These are phyloP conservation scores for Aspiorhynchus laticeps DNA, from an alignment of 2,113 vertebrate genomes.

Conservation along the genomic window DNA sequence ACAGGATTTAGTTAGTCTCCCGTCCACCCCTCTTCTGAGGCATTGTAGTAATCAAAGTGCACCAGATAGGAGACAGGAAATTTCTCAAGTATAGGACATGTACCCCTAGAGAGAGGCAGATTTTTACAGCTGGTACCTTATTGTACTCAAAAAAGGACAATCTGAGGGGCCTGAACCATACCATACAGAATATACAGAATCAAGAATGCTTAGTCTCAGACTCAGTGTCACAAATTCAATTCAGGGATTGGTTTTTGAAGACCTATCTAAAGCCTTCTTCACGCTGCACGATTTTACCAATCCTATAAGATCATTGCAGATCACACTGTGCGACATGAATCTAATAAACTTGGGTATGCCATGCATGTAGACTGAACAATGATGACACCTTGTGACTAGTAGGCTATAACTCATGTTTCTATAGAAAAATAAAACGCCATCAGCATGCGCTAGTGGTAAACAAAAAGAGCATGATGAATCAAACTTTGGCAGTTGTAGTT, in stretches of 20 bases:
- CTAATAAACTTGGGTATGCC: too few species aligned
- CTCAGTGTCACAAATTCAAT: neutral
- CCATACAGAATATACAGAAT: neutral
- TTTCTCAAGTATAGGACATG: neutral
- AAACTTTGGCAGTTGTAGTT: too few species aligned
- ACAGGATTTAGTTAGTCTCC: neutral
- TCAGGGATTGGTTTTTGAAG: neutral
- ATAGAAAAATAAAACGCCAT: too few species aligned
- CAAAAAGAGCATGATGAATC: too few species aligned
- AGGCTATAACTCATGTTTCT: too few species aligned
- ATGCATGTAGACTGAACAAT: too few species aligned
- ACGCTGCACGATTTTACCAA: too few species aligned
- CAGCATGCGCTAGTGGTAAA: too few species aligned
- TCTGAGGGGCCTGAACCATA: neutral
- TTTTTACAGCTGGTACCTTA: neutral
- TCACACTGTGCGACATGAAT: too few species aligned
- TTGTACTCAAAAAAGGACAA: neutral
- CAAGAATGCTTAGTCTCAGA: neutral
- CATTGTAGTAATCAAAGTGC: neutral
- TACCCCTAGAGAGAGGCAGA: neutral
- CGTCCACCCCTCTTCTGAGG: neutral
- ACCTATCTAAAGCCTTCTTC: too few species aligned
- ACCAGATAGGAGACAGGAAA: neutral
- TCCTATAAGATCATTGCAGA: too few species aligned
- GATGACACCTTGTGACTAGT: neutral